Percentiles rank a stretch among this genome's conserved stretches.
Evolutionary conservation across 2,113 vertebrate species (phyloP).

Genomic region (Gadus macrocephalus): DNA sequence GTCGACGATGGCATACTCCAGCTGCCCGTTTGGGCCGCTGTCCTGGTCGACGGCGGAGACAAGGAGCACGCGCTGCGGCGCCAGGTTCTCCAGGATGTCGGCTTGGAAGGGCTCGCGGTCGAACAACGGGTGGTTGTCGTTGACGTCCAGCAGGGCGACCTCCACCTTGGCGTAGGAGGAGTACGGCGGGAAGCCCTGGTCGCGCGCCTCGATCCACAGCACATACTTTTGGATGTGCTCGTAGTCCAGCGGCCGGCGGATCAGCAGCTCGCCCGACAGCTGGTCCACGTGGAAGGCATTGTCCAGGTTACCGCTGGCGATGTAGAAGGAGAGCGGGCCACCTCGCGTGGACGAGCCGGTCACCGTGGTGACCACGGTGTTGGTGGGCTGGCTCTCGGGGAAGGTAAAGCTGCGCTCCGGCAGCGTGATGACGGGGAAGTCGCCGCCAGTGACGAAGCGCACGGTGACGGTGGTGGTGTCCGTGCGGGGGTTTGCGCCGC

Average conservation of each 20-base stretch:
- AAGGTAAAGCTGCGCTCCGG: slow-evolving; percentile 83
- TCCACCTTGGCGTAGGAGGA: slow-evolving; percentile 92
- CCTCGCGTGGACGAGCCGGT: slow-evolving; percentile 83
- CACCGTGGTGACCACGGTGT: slow-evolving; percentile 81
- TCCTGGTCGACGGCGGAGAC: slow-evolving; percentile 85
- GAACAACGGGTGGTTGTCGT: slow-evolving; percentile 88
- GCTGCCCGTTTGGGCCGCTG: slow-evolving; percentile 87
- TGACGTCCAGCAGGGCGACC: slow-evolving; percentile 83
- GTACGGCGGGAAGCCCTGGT: slow-evolving; percentile 92
- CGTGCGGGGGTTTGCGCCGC: slow-evolving; percentile 78
- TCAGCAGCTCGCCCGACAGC: slow-evolving; percentile 85
- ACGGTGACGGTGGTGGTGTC: slow-evolving; percentile 93
- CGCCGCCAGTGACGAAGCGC: slow-evolving; percentile 83
- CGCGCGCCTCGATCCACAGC: slow-evolving; percentile 92
- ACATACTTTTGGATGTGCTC: slow-evolving; percentile 89
- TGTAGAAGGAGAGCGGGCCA: slow-evolving; percentile 86
- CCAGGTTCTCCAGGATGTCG: slow-evolving; percentile 86
- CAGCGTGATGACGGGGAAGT: slow-evolving; percentile 84
- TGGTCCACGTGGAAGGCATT: slow-evolving; percentile 87
- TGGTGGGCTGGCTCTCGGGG: slow-evolving; percentile 83
- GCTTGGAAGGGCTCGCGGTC: slow-evolving; percentile 84
- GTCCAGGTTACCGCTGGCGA: slow-evolving; percentile 92
- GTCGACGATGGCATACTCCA: slow-evolving; percentile 83
- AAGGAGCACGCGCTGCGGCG: slow-evolving; percentile 80
- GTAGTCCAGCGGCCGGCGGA: slow-evolving; percentile 81